These are phyloP conservation scores for Aurelia aurita DNA, from an alignment of 30 jellyfish, hydroid and myxozoan species.

Conservation along the genomic window DNA sequence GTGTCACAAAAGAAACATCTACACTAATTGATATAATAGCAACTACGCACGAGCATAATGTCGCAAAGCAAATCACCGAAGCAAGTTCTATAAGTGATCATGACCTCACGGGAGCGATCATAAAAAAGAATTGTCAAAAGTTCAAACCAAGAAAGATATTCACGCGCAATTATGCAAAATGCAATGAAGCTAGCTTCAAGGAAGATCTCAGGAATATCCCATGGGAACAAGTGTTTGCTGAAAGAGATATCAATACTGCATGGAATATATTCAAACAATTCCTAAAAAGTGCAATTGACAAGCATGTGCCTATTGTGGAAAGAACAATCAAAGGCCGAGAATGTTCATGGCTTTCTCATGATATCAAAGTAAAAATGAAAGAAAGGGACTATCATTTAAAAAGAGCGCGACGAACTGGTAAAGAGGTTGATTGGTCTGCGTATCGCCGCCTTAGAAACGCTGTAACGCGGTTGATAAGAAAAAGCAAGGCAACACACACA, in stretches of 20 bases:
- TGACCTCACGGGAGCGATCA: no score
- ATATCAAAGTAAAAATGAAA: not conserved
- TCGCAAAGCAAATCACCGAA: no score
- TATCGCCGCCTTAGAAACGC: not conserved
- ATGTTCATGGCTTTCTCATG: not conserved
- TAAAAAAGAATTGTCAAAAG: slow-evolving; percentile 12
- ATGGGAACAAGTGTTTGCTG: no score
- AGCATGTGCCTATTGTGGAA: slow-evolving; percentile 1
- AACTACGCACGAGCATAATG: no score
- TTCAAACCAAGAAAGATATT: slow-evolving; percentile 5
- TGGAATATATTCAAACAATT: not conserved
- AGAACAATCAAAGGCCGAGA: not conserved
- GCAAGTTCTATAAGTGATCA: no score
- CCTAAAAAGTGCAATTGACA: not conserved
- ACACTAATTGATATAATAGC: no score
- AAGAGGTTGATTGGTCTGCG: not conserved
- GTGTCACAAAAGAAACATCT: not conserved
- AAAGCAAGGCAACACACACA: not conserved
- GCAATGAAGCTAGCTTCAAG: no score
- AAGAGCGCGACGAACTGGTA: not conserved
- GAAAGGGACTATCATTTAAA: not conserved
- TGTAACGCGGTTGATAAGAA: not conserved
- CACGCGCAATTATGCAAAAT: slow-evolving; percentile 29
- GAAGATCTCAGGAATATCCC: no score
- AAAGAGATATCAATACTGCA: not conserved